Percentiles rank a stretch among this genome's conserved stretches.
Conservation (phyloP, 2,888 invertebrate species). For the Hirtodrosophila trivittata region DNA sequence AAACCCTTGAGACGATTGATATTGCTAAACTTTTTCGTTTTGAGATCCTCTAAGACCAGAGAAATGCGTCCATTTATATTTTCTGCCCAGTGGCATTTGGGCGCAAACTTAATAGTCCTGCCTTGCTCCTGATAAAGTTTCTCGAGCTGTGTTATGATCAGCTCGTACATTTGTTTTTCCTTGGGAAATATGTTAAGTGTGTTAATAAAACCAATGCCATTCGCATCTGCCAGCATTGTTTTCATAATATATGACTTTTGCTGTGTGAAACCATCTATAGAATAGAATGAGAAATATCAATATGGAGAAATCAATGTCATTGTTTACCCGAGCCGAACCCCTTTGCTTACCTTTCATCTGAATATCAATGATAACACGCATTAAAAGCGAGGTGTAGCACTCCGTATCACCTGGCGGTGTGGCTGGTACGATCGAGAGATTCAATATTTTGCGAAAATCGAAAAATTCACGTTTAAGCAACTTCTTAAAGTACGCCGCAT, state of each 20-base stretch:
- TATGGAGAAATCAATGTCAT: background rate
- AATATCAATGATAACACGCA: constrained; percentile 80
- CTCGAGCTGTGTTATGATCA: constrained; percentile 79
- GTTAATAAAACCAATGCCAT: constrained; percentile 74
- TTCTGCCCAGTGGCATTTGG: constrained; percentile 78
- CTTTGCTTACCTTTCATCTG: constrained; percentile 79
- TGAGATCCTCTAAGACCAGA: constrained; percentile 80
- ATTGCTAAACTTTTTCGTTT: constrained; percentile 75
- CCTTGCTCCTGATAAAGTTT: constrained; percentile 72
- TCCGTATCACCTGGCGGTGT: constrained; percentile 82
- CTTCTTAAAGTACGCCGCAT: constrained; percentile 74
- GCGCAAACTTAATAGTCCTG: constrained; percentile 71
- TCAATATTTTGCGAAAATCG: constrained; percentile 73
- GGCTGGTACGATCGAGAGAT: constrained; percentile 76
- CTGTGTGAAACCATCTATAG: constrained; percentile 73
- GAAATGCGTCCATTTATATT: constrained; percentile 72
- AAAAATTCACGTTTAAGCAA: constrained; percentile 71
- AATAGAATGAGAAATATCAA: too few relatives aligned
- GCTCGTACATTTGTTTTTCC: constrained; percentile 80
- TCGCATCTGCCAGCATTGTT: constrained; percentile 73
- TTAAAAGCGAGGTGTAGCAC: constrained; percentile 80
- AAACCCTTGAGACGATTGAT: constrained; percentile 81
- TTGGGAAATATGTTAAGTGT: constrained; percentile 81
- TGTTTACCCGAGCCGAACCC: constrained; percentile 10
- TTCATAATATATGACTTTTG: constrained; percentile 80